Evolutionary conservation across 1,140 invertebrate species (phyloP).

Genomic region (Ceratosolen solmsi): DNA sequence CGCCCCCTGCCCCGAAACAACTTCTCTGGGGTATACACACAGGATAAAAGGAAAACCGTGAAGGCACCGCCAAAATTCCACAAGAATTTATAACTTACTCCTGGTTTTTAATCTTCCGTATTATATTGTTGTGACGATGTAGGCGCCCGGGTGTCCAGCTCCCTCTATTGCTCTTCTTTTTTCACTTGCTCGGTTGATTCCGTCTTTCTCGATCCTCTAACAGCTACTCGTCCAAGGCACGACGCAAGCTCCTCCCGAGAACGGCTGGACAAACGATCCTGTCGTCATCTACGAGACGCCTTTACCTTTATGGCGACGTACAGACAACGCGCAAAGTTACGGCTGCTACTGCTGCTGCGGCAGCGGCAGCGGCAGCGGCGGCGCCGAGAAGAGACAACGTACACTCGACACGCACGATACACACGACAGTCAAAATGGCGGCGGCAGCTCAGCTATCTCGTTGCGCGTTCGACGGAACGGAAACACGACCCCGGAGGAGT

Average conservation of each 20-base stretch:
- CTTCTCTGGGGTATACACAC: background rate
- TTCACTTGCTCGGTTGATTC: slow-evolving; percentile 25
- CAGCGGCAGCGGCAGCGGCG: slow-evolving; percentile 19
- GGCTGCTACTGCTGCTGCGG: background rate
- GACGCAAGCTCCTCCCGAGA: slow-evolving; percentile 11
- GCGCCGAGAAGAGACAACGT: slow-evolving; percentile 1
- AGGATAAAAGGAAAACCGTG: background rate
- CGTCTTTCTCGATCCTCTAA: slow-evolving; percentile 23
- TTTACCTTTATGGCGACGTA: background rate
- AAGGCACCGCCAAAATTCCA: background rate
- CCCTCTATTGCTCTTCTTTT: slow-evolving; percentile 30
- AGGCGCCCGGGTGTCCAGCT: slow-evolving; percentile 42
- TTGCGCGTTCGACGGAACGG: slow-evolving; percentile 22
- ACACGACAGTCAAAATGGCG: slow-evolving; percentile 48
- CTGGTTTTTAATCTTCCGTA: slow-evolving; percentile 19
- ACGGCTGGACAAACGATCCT: slow-evolving; percentile 6
- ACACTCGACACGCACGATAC: slow-evolving; percentile 45
- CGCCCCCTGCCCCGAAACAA: background rate
- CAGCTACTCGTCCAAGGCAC: slow-evolving; percentile 3
- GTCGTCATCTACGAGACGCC: background rate
- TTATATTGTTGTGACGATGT: slow-evolving; percentile 45
- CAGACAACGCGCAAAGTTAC: background rate
- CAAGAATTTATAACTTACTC: background rate
- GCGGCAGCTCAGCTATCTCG: slow-evolving; percentile 27
- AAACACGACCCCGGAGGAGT: background rate